Evolutionary conservation across 2,797 vertebrate genomes (phyloP).

Genomic region (Sebastes variabilis): DNA sequence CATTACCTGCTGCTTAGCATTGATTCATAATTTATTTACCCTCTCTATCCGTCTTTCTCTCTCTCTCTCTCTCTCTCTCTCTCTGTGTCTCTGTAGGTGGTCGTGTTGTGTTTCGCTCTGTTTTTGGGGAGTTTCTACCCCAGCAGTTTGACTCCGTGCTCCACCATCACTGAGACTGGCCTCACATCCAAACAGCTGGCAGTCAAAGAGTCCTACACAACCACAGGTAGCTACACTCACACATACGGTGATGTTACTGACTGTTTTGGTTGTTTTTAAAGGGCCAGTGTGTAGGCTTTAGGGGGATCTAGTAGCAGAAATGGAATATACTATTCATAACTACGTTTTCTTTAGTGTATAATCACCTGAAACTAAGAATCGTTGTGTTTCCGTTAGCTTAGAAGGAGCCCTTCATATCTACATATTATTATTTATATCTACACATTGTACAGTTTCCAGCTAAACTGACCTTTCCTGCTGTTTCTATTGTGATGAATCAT

Average conservation of each 20-base stretch:
- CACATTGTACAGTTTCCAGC: neutral
- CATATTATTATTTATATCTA: too few relatives aligned
- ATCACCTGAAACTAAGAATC: too few relatives aligned
- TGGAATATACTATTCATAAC: too few relatives aligned
- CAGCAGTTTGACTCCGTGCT: constrained; percentile 84
- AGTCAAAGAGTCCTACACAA: constrained; percentile 88
- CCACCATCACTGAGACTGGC: constrained; percentile 86
- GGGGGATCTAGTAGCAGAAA: too few relatives aligned
- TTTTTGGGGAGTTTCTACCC: constrained; percentile 93
- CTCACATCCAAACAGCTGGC: constrained; percentile 80
- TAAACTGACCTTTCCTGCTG: constrained; percentile 12
- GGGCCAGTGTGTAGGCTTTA: accelerated
- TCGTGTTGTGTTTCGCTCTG: constrained; percentile 92
- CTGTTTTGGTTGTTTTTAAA: too few relatives aligned
- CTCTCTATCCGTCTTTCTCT: neutral
- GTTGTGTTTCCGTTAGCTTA: too few relatives aligned
- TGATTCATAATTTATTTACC: constrained; percentile 47
- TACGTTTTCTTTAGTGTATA: too few relatives aligned
- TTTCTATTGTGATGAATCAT: constrained; percentile 59
- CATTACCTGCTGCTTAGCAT: constrained; percentile 33
- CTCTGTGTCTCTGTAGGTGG: constrained; percentile 80
- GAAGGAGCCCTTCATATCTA: too few relatives aligned
- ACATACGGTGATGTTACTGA: accelerated
- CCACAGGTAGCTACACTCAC: constrained; percentile 79
- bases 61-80: neutral